These are phyloP conservation scores for Harmothoe impar DNA, from an alignment of 2,888 invertebrate genomes.

Conservation along the genomic window DNA sequence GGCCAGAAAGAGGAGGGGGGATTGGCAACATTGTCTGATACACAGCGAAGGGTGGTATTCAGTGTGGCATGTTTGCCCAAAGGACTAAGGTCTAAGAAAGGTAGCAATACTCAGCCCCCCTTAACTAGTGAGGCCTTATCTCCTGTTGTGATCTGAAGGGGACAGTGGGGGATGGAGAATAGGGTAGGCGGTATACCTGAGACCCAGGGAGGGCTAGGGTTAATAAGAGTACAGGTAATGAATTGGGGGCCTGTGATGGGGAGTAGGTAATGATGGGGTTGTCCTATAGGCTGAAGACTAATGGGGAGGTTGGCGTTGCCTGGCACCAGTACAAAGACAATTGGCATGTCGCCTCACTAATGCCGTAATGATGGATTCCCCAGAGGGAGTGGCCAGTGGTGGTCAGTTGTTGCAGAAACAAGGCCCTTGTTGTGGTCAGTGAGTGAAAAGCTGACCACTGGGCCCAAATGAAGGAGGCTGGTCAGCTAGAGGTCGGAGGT, in stretches of 20 bases:
- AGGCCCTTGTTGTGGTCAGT: slow-evolving; percentile 37
- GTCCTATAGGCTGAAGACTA: neutral
- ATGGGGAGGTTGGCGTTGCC: neutral
- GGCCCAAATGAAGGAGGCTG: neutral
- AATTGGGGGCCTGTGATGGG: neutral
- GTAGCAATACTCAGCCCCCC: neutral
- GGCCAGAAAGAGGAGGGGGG: neutral
- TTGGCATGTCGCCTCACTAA: neutral
- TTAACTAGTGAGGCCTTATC: neutral
- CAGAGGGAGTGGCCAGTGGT: neutral
- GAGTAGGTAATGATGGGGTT: slow-evolving; percentile 11
- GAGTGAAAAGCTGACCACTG: neutral
- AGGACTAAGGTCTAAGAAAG: neutral
- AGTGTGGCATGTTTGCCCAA: neutral
- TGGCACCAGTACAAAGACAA: slow-evolving; percentile 10
- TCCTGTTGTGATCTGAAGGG: neutral
- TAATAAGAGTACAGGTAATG: neutral
- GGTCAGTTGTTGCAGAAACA: slow-evolving; percentile 9
- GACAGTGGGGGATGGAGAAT: neutral
- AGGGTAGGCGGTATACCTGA: neutral
- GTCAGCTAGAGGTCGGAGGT: neutral
- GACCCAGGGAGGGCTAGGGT: neutral
- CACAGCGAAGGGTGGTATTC: neutral
- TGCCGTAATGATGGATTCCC: slow-evolving; percentile 19
- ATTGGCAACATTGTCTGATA: neutral